Percentiles rank a stretch among this genome's conserved stretches.
Evolutionary conservation across 64 coral and sea anemone genomes (phyloP).

Genomic region (Platygyra sinensis): DNA sequence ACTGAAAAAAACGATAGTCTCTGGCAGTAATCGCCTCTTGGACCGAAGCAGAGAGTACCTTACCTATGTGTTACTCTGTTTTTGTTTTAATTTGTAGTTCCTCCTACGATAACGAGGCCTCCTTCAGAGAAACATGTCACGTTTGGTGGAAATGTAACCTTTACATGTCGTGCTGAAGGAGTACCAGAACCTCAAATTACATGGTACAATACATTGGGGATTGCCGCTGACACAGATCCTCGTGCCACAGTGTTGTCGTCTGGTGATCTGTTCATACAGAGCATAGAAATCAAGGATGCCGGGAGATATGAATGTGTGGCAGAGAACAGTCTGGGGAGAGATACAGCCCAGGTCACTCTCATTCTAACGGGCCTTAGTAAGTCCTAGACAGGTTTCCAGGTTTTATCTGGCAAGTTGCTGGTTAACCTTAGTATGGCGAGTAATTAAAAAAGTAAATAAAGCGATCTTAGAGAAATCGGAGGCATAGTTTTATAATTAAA

Average conservation of each 20-base stretch:
- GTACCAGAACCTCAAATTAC: slow-evolving; percentile 65
- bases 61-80: no score
- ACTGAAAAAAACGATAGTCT: no score
- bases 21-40: no score
- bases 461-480: no score
- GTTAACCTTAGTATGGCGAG: no score
- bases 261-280: slow-evolving; percentile 60
- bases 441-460: no score
- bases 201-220: slow-evolving; percentile 72
- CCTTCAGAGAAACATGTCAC: slow-evolving; percentile 64
- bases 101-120: slow-evolving; percentile 23
- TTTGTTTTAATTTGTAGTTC: slow-evolving; percentile 33
- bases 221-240: slow-evolving; percentile 41
- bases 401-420: no score
- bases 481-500: no score
- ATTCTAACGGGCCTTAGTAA: slow-evolving; percentile 82
- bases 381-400: no score
- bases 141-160: slow-evolving; percentile 72
- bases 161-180: slow-evolving; percentile 64
- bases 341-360: slow-evolving; percentile 45
- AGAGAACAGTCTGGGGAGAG: slow-evolving; percentile 74
- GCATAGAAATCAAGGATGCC: slow-evolving; percentile 64
- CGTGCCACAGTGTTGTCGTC: slow-evolving; percentile 46
- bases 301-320: slow-evolving; percentile 72
- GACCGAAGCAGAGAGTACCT: no score